Base-by-base conservation (phyloP, 1,140 invertebrate species). In the Drosophila setifemur region DNA sequence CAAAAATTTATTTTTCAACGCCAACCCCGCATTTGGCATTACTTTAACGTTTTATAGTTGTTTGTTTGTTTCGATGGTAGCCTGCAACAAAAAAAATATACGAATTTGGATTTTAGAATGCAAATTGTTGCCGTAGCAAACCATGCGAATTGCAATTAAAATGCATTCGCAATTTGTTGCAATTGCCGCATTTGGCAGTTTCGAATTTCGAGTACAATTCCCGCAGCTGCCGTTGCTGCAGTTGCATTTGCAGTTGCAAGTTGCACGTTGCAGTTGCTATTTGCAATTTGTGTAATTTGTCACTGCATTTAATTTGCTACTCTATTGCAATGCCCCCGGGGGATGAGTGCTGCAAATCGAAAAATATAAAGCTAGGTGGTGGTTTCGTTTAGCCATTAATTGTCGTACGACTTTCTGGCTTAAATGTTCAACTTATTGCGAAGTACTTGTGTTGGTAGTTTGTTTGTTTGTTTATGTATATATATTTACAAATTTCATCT, bases 281-380 rank as follows among this genome's bases (percentile, higher is more conserved):
- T 50, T 44, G 79, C 76, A 85, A 78, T 85, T 71, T 85, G 69
- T 47, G 54, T 61, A 78, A 78, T 83, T 83, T 83, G 74, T 78
- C 70, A 83, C 50, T 78, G 79, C 64, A 85, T 78, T 83, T 83
- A 77, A 77, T 77, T 58, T 76, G 49, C 16, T 23, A 48, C 37
- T 29, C 37, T 44, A 44, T 48, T 63, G 57, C 60, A 63, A 4
- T 16, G 25, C 42, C 1, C 18, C 14, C 5, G 1, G 23, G 16
- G 23, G 16, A 3, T 12, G 18, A 2, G 14, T 9, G 14, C 3
- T 4, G 23, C 21, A 2, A 26, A 28, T 45, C 28, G 29, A 61
- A 35, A 40, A 25, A 25, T 60, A 28, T 49, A 40, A 23, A 18
- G 23, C 57, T 61, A 26, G 48, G 31, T 33, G 31, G 58, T 43